Conservation (phyloP, 2,797 vertebrate genomes). For the Pseudomugil tenellus region DNA sequence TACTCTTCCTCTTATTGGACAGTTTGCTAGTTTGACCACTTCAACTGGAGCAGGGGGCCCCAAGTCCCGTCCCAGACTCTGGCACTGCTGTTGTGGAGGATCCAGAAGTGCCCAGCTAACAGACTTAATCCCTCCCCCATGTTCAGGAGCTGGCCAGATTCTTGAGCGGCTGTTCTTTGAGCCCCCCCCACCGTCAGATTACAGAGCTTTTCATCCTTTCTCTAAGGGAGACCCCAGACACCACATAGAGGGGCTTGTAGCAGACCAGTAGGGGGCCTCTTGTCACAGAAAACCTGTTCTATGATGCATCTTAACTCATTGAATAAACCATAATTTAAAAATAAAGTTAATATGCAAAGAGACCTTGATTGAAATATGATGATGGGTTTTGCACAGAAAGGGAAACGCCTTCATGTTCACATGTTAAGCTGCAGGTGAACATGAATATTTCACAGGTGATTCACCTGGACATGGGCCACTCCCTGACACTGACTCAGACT, state of each 20-base stretch:
- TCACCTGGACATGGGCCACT: slow-evolving; percentile 39
- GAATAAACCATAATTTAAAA: too few relatives aligned
- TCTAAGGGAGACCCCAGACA: background rate
- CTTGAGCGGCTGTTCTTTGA: background rate
- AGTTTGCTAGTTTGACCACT: too few relatives aligned
- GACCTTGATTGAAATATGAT: slow-evolving; percentile 6
- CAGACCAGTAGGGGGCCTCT: too few relatives aligned
- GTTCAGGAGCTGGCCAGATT: background rate
- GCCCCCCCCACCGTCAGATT: background rate
- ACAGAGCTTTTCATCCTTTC: background rate
- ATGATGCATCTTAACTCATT: too few relatives aligned
- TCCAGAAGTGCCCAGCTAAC: background rate
- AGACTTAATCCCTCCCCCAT: background rate
- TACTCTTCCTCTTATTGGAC: background rate
- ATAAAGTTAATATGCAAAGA: too few relatives aligned
- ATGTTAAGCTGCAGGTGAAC: slow-evolving; percentile 1
- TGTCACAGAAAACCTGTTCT: too few relatives aligned
- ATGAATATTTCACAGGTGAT: slow-evolving; percentile 42
- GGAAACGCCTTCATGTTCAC: slow-evolving; percentile 21
- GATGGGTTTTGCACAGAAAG: background rate
- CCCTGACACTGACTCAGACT: slow-evolving; percentile 5
- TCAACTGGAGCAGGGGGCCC: too few relatives aligned
- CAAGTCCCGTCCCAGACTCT: too few relatives aligned
- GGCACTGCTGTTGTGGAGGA: too few relatives aligned
- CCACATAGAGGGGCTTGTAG: background rate